Evolutionary conservation across 23 tunicate species (phyloP), one percentile per base, ranked within the genome.

Genomic region (Diplosoma virens): DNA sequence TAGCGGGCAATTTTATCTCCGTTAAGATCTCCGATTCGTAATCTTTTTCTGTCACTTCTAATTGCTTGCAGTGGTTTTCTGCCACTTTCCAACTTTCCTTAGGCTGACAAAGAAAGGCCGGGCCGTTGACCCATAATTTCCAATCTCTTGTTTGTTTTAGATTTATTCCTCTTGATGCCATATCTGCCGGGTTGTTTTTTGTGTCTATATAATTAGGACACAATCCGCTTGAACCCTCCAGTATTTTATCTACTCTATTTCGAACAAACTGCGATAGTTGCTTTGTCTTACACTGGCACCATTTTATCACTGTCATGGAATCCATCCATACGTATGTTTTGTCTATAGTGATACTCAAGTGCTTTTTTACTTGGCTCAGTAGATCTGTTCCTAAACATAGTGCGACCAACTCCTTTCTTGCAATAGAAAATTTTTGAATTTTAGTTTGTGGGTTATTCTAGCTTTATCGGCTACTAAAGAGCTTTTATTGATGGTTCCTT

Each of bases 321-420:
- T 63, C 69, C 6, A 30, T 23, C 69, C 69, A 63, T 7, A 63
- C 22, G 30, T 5, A 63, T 28, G 34, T 63, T 30, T 25, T 33
- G 22, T n/a, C 6, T 25, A 63, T 63, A 4, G 69, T 33, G 34
- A 63, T 3, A 63, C 24, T 63, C n/a, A 63, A n/a, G 34, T 30
- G n/a, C n/a, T 9, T 3, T 28, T 63, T 63, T 33, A 33, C 28
- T 63, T 63, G 34, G 6, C 11, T 25, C 34, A 63, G n/a, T 9
- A 63, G 34, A 63, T 63, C 69, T 25, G n/a, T 23, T 29, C 69
- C 69, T 35, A 63, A 26, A 23, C 69, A 63, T 28, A 63, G n/a
- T 26, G 69, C 69, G 17, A 63, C 6, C n/a, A 63, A 28, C n/a
- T 63, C 69, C 34, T 63, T 63, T 3, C 69, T 33, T 5, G 34